phyloP scores from a whole-genome alignment of 2,797 vertebrate species.

The Echeneis naucrates region DNA sequence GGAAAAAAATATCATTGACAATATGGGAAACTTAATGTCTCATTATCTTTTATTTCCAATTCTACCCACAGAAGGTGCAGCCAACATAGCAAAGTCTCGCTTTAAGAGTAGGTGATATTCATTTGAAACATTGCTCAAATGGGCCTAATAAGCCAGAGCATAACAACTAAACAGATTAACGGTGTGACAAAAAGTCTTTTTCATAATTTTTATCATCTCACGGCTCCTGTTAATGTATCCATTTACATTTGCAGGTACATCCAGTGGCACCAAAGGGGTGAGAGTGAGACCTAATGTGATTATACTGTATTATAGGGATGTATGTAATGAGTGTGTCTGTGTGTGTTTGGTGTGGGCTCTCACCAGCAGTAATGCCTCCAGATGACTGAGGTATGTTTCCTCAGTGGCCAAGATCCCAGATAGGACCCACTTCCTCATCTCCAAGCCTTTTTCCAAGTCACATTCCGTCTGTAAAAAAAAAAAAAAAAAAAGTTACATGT shows the following conservation, averaged over 20 bases:
- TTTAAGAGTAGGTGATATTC: neutral
- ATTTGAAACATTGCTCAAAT: neutral
- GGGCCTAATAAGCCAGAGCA: neutral
- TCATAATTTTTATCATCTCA: neutral
- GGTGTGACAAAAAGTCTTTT: neutral
- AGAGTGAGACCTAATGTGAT: neutral
- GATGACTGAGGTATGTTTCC: conserved; percentile 95
- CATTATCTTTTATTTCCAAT: conserved; percentile 3
- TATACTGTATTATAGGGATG: neutral
- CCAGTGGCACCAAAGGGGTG: neutral
- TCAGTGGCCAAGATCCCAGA: conserved; percentile 97
- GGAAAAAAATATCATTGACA: too few species aligned
- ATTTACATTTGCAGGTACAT: neutral
- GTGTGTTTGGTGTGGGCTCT: conserved; percentile 58
- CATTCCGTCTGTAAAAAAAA: conserved; percentile 88
- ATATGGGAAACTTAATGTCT: neutral
- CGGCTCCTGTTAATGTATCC: neutral
- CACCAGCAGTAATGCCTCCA: conserved; percentile 97
- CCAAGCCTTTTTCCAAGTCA: conserved; percentile 96
- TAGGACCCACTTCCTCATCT: conserved; percentile 98
- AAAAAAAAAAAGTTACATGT: neutral
- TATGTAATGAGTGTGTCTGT: neutral
- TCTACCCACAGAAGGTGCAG: neutral
- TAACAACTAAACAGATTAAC: neutral
- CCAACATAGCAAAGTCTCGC: neutral